A percentile compares a stretch with the other conserved stretches of the same genome.
These are phyloP conservation scores for Magallana angulata DNA, from an alignment of 1,140 invertebrate species.

Conservation along the genomic window DNA sequence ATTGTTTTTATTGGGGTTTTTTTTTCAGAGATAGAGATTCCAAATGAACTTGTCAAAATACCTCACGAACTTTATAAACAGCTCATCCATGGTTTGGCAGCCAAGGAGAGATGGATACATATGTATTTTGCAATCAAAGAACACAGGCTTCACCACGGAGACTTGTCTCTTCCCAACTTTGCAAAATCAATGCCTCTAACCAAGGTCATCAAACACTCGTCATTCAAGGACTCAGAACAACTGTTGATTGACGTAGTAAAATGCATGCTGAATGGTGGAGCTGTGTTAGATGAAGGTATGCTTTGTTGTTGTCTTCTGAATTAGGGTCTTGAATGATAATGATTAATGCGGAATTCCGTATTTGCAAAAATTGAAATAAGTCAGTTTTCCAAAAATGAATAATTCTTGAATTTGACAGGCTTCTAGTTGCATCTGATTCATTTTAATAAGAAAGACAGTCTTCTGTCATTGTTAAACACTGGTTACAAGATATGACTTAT, in stretches of 20 bases:
- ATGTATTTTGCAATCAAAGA: constrained; percentile 62
- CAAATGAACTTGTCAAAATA: constrained; percentile 58
- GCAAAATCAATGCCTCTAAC: constrained; percentile 61
- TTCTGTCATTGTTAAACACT: too few relatives aligned
- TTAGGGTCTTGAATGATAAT: too few relatives aligned
- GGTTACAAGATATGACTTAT: too few relatives aligned
- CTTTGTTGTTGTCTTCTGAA: too few relatives aligned
- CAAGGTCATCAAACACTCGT: constrained; percentile 40
- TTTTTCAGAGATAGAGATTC: constrained; percentile 57
- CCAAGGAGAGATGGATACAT: constrained; percentile 64
- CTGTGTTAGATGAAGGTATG: constrained; percentile 46
- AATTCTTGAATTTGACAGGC: too few relatives aligned
- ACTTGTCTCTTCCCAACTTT: constrained; percentile 52
- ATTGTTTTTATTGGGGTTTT: too few relatives aligned
- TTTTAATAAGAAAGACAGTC: too few relatives aligned
- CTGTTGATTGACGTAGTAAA: constrained; percentile 56
- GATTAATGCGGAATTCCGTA: too few relatives aligned
- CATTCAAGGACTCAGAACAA: constrained; percentile 38
- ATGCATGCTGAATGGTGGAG: constrained; percentile 52
- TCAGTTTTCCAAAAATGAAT: too few relatives aligned
- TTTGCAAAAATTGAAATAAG: too few relatives aligned
- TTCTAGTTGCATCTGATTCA: too few relatives aligned
- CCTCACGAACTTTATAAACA: constrained; percentile 50
- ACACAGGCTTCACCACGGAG: constrained; percentile 52
- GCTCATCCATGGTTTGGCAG: constrained; percentile 60